phyloP scores from a whole-genome alignment of 2,888 invertebrate genomes.

The Cartodere bifasciata region DNA sequence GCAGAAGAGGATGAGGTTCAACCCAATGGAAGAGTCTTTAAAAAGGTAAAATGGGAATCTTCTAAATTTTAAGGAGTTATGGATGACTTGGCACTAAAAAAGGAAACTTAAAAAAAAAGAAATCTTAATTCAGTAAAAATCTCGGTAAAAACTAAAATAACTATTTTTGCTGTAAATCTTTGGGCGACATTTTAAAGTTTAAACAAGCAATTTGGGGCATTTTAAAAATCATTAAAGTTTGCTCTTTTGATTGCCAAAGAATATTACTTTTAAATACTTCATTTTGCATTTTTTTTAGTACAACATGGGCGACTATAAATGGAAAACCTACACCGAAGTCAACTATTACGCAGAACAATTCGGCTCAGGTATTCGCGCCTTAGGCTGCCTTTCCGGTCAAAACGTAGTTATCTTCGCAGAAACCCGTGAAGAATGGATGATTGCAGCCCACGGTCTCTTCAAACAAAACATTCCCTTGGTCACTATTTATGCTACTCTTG shows the following conservation, averaged over 20 bases:
- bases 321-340: constrained; percentile 73
- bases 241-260: too few relatives aligned
- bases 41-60: constrained; percentile 58
- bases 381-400: constrained; percentile 58
- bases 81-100: too few relatives aligned
- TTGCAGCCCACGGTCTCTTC: constrained; percentile 92
- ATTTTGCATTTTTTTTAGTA: constrained; percentile 43
- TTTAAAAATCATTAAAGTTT: too few relatives aligned
- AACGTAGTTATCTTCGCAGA: constrained; percentile 93
- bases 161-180: too few relatives aligned
- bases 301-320: constrained; percentile 85
- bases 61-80: too few relatives aligned
- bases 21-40: constrained; percentile 87
- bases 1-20: constrained; percentile 91
- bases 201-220: too few relatives aligned
- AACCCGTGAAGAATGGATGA: constrained; percentile 96
- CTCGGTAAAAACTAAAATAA: too few relatives aligned
- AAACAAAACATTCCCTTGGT: constrained; percentile 92
- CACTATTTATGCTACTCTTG: constrained; percentile 89
- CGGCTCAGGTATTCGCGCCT: constrained; percentile 70
- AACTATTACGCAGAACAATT: constrained; percentile 64
- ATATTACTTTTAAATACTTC: constrained; percentile 2
- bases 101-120: too few relatives aligned
- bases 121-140: too few relatives aligned
- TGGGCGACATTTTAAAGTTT: too few relatives aligned